phyloP scores from a whole-genome alignment of 2,888 invertebrate species.

The Magallana nippona region DNA sequence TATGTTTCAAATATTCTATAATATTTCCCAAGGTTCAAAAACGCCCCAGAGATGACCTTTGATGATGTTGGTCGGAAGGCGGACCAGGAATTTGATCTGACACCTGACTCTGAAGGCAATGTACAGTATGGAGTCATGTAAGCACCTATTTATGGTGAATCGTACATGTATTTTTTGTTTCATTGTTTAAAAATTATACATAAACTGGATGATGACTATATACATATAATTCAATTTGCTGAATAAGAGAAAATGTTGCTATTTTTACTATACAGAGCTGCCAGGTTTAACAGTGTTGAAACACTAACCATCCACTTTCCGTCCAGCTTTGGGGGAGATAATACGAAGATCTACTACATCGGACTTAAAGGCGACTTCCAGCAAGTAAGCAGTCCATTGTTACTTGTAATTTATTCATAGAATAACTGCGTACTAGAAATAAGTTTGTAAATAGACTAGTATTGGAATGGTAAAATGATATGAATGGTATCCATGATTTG shows the following conservation, averaged over 20 bases:
- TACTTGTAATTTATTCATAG: no score
- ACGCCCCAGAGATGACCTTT: conserved; percentile 95
- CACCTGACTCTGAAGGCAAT: conserved; percentile 88
- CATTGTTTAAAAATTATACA: neutral
- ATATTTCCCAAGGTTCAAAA: conserved; percentile 88
- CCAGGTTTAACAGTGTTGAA: conserved; percentile 93
- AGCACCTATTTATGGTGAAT: conserved; percentile 50
- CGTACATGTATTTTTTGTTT: neutral
- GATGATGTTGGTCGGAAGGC: conserved; percentile 86
- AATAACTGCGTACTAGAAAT: no score
- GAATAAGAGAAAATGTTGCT: neutral
- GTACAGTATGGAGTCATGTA: conserved; percentile 95
- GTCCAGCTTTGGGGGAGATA: conserved; percentile 87
- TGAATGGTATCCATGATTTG: no score
- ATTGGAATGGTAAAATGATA: no score
- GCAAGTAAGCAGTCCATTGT: conserved; percentile 79
- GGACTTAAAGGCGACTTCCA: conserved; percentile 96
- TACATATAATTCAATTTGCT: no score
- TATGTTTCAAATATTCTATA: neutral
- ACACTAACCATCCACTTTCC: conserved; percentile 95
- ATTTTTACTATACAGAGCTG: conserved; percentile 84
- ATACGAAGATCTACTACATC: conserved; percentile 91
- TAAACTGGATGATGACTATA: no score
- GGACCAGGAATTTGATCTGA: conserved; percentile 94
- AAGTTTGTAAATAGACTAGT: no score